Base-by-base conservation (phyloP, 2,797 vertebrate species). In the Microtus agrestis region DNA sequence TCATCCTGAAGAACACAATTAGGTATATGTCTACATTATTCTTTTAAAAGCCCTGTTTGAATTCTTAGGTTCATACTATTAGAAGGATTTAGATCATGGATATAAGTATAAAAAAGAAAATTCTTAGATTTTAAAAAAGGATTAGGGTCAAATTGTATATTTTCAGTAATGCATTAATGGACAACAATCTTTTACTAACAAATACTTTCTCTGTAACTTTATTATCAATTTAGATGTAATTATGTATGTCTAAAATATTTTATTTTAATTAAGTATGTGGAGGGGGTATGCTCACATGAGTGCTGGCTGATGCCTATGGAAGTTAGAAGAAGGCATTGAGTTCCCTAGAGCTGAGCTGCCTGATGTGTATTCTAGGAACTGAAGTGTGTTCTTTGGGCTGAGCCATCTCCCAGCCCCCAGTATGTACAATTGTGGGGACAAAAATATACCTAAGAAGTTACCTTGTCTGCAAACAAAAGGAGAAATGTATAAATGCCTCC, bases 1-100 rank as follows among this genome's bases (percentile, higher is more conserved):
- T 77, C 2, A 80, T 89, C 34, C 46, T 81, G 43, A 89, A 89
- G 46, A 94, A 91, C 61, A 67, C 46, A 92, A 87, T 78, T 63
- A 84, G 56, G 6, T 12, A 37, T 88, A 25, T 11, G 31, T 67
- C n/a, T 27, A 87, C 34, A 67, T 43, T 21, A 19, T 3, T 89
- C 86, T 27, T 77, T 27, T 48, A 87, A 91, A 89, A 61, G 1
- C 13, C 27, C 73, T 43, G 43, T 87, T 82, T 91, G 40, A 84
- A 63, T 95, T 71, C 17, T 88, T 69, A 88, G 19, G 17, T 65
- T 74, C 9, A 34, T 3, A 46, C 13, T 9, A 3, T 51, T 85
- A 34, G n/a, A 67, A 27, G 8, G 4, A 3, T 73, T 5, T 34
- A 5, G 2, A 90, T 79, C 19, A 59, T n/a, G 34, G 13, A 34